Percentiles rank a stretch among this genome's conserved stretches.
Evolutionary conservation across 2,797 vertebrate species (phyloP).

Genomic region (Cephalopachus bancanus): DNA sequence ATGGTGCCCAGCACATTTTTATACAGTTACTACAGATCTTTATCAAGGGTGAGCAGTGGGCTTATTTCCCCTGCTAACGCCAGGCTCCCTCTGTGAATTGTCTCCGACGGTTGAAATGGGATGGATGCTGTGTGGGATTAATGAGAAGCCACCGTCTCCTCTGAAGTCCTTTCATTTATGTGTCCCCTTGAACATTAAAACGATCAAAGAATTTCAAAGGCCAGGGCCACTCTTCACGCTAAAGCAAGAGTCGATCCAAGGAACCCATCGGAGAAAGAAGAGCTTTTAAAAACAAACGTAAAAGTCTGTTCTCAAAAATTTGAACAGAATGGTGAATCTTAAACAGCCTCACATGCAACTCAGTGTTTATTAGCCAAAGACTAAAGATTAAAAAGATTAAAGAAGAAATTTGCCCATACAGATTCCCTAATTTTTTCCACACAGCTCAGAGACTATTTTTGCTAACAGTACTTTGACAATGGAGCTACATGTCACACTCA

Average conservation of each 20-base stretch:
- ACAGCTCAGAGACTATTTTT: slow-evolving; percentile 58
- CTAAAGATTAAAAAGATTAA: slow-evolving; percentile 57
- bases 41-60: slow-evolving; percentile 71
- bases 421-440: not conserved
- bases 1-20: slow-evolving; percentile 54
- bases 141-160: slow-evolving; percentile 61
- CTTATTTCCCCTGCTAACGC: slow-evolving; percentile 67
- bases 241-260: slow-evolving; percentile 43
- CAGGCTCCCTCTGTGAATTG: slow-evolving; percentile 53
- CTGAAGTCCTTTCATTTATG: slow-evolving; percentile 70
- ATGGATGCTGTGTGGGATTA: slow-evolving; percentile 64
- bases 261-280: slow-evolving; percentile 49
- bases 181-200: slow-evolving; percentile 63
- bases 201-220: slow-evolving; percentile 76
- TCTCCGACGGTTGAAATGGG: slow-evolving; percentile 22
- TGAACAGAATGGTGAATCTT: slow-evolving; percentile 45
- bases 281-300: slow-evolving; percentile 68
- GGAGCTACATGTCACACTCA: slow-evolving; percentile 5
- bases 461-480: slow-evolving; percentile 42
- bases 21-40: slow-evolving; percentile 70
- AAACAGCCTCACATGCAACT: slow-evolving; percentile 46
- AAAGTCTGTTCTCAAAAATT: slow-evolving; percentile 59
- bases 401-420: slow-evolving; percentile 5
- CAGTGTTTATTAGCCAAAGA: slow-evolving; percentile 49
- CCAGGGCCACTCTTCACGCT: slow-evolving; percentile 28